Evolutionary conservation across 2,113 vertebrate genomes (phyloP).

Genomic region (Anhinga rufa): DNA sequence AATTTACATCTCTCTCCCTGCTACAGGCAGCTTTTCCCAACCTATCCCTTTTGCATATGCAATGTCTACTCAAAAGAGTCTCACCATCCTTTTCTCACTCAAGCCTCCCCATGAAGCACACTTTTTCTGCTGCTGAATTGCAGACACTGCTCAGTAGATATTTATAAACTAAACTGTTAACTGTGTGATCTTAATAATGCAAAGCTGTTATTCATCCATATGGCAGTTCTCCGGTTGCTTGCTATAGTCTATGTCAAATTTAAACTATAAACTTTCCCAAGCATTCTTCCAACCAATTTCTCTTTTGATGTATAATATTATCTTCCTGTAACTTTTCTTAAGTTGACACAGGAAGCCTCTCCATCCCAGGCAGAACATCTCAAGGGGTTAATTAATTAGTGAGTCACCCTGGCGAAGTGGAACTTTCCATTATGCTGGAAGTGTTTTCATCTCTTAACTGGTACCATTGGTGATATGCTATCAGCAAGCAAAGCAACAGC

Average conservation of each 20-base stretch:
- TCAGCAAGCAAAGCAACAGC: conserved; percentile 14
- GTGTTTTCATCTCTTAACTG: conserved; percentile 2
- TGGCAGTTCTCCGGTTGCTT: not conserved
- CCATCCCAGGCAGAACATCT: not conserved
- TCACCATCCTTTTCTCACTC: not conserved
- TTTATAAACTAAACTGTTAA: not conserved
- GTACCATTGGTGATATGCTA: not conserved
- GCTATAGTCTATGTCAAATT: not conserved
- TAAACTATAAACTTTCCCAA: not conserved
- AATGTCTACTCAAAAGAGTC: not conserved
- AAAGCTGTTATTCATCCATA: not conserved
- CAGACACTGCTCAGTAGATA: not conserved
- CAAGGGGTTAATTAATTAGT: not conserved
- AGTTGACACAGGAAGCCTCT: not conserved
- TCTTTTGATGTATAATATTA: not conserved
- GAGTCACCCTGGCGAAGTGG: not conserved
- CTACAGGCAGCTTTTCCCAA: not conserved
- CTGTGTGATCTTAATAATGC: not conserved
- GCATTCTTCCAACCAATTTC: not conserved
- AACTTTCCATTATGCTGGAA: conserved; percentile 14
- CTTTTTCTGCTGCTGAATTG: not conserved
- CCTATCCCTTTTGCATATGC: not conserved
- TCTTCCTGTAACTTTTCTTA: not conserved
- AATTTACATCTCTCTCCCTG: not conserved
- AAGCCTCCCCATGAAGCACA: not conserved